Percentiles rank a stretch among this genome's conserved stretches.
Conservation (phyloP, 2,113 vertebrate species). For the Puntigrus tetrazona region DNA sequence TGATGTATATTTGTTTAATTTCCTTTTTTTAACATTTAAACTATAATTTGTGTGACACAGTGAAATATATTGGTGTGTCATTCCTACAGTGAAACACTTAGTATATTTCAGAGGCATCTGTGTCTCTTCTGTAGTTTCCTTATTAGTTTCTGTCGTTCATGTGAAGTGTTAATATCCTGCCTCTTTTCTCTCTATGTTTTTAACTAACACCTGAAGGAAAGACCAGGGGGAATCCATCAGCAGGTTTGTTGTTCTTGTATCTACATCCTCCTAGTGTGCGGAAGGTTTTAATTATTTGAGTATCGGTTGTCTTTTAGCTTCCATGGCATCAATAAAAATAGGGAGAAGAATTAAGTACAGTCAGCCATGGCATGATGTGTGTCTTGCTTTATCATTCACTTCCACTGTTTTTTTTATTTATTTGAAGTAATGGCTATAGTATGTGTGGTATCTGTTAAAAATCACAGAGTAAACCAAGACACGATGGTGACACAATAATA, state of each 20-base stretch:
- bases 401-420: neutral
- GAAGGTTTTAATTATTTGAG: slow-evolving; percentile 6
- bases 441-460: neutral
- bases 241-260: slow-evolving; percentile 84
- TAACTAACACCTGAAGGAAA: slow-evolving; percentile 84
- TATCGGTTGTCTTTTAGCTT: neutral
- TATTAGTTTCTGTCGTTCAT: slow-evolving; percentile 59
- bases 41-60: slow-evolving; percentile 37
- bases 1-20: neutral
- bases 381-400: slow-evolving; percentile 17
- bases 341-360: neutral
- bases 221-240: slow-evolving; percentile 86
- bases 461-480: neutral
- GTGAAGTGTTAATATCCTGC: slow-evolving; percentile 53
- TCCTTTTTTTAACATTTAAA: slow-evolving; percentile 21
- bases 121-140: slow-evolving; percentile 76
- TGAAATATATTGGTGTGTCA: slow-evolving; percentile 57
- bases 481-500: neutral
- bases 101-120: slow-evolving; percentile 49
- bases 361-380: slow-evolving; percentile 26
- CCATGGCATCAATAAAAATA: neutral
- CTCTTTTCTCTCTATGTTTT: slow-evolving; percentile 70
- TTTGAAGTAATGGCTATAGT: neutral
- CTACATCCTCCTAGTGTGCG: slow-evolving; percentile 51
- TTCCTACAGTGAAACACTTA: slow-evolving; percentile 46